Conservation (phyloP, 92 coral and sea anemone genomes). For the Heteractis magnifica region DNA sequence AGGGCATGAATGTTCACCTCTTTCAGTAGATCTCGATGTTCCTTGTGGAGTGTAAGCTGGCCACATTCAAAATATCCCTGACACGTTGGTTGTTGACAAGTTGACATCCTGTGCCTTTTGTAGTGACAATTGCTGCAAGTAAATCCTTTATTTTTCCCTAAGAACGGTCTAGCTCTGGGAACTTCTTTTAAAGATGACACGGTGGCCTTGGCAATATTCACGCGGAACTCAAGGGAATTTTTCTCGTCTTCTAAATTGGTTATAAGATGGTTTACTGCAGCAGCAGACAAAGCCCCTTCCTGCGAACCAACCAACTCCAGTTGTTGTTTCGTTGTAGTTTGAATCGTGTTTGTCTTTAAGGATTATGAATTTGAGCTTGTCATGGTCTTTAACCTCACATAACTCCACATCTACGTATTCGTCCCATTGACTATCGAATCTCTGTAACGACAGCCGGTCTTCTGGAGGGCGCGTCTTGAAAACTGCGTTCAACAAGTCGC, state of each 20-base stretch:
- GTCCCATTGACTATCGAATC: constrained; percentile 17
- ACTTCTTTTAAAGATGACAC: constrained; percentile 47
- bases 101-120: constrained; percentile 36
- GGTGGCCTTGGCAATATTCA: constrained; percentile 45
- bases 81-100: constrained; percentile 30
- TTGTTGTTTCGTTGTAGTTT: neutral
- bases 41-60: constrained; percentile 32
- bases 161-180: constrained; percentile 33
- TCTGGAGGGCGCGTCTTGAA: neutral
- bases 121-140: constrained; percentile 62
- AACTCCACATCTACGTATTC: constrained; percentile 13
- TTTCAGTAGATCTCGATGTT: constrained; percentile 39
- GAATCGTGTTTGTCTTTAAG: neutral
- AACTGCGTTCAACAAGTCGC: neutral
- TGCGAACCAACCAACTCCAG: neutral
- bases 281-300: neutral
- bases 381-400: neutral
- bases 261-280: constrained; percentile 35
- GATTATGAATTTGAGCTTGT: neutral
- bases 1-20: constrained; percentile 11
- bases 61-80: constrained; percentile 47
- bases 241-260: constrained; percentile 37
- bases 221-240: constrained; percentile 29
- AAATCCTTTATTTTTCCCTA: constrained; percentile 44
- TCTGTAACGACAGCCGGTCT: constrained; percentile 18